A percentile compares a stretch with the other conserved stretches of the same genome.
Conservation (phyloP, 2,888 invertebrate genomes). For the Smittia sp. region DNA sequence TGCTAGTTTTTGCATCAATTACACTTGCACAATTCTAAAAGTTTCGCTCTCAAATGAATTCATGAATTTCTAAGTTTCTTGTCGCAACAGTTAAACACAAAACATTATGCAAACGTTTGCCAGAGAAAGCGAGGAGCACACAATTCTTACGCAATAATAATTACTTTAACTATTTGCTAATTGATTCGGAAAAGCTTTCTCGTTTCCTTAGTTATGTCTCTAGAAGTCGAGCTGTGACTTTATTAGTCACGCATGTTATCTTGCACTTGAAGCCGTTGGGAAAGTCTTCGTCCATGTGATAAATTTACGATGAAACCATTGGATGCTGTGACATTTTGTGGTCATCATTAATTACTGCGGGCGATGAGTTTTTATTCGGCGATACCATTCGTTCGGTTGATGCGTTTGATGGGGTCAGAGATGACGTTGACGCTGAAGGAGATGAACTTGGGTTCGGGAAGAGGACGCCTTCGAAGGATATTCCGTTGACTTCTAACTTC, state of each 20-base stretch:
- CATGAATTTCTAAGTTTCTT: not conserved
- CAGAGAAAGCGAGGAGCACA: not conserved
- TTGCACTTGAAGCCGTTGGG: not conserved
- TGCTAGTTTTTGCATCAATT: not conserved
- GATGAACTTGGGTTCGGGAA: conserved; percentile 59
- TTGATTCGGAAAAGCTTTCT: too few species aligned
- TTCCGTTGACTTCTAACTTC: conserved; percentile 94
- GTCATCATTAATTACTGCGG: conserved; percentile 21
- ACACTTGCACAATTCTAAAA: not conserved
- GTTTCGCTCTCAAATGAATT: not conserved
- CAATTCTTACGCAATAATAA: not conserved
- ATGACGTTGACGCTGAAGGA: conserved; percentile 32
- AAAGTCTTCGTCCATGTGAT: not conserved
- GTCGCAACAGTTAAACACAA: not conserved
- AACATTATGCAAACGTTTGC: not conserved
- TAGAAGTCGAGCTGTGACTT: not conserved
- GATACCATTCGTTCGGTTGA: conserved; percentile 51
- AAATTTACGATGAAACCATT: conserved; percentile 41
- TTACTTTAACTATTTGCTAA: not conserved
- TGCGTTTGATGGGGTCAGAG: conserved; percentile 44
- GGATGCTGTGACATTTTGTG: conserved; percentile 38
- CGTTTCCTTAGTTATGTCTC: too few species aligned
- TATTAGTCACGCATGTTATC: not conserved
- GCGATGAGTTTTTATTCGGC: conserved; percentile 33
- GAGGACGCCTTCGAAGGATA: conserved; percentile 91